Evolutionary conservation across 2,888 invertebrate species (phyloP), one percentile per base, ranked within the genome.

Genomic region (Drosophila heteroneura): DNA sequence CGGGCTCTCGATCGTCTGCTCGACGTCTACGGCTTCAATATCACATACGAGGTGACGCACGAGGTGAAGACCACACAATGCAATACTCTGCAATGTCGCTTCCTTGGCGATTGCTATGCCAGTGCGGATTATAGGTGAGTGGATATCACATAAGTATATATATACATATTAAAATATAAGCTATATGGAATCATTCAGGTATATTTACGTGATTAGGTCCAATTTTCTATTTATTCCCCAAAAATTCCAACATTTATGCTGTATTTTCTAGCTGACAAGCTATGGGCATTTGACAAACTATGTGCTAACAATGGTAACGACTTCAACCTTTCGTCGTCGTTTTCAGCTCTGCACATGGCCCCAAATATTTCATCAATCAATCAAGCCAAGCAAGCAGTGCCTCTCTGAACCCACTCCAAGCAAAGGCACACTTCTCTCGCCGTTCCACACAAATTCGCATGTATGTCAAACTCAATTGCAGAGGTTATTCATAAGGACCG

Each of bases 11-110:
- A 97, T 91, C 96, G 96, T 65, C 95, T 98, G 37, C 94, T 98
- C 73, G 96, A 97, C 75, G 97, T 98, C 49, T 98, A 96, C 92
- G 98, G 98, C 19, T 98, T 98, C 94, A 98, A 98, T 94, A 96
- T 98, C 86, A 98, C 98, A 33, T 98, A 98, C 92, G 97, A 98
- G 91, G 96, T 98, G 81, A 95, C 94, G 62, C 74, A 83, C 12
- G 93, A 94, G n/a, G 94, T 95, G 30, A 94, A 95, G 81, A 85
- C 93, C 2, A 94, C 95, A 56, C 95, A 96, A 30, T 98, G 98
- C 93, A 97, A 96, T 74, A 96, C 97, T 68, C 95, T 96, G 80
- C 96, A 96, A 84, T 98, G 98, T 92, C 96, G 97, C 0, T 96
- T 96, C 81, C 95, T 97, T n/a, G 98, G 98, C 19, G 95, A 97